phyloP scores from a whole-genome alignment of 1,140 invertebrate genomes.

The Hylyphantes graminicola region DNA sequence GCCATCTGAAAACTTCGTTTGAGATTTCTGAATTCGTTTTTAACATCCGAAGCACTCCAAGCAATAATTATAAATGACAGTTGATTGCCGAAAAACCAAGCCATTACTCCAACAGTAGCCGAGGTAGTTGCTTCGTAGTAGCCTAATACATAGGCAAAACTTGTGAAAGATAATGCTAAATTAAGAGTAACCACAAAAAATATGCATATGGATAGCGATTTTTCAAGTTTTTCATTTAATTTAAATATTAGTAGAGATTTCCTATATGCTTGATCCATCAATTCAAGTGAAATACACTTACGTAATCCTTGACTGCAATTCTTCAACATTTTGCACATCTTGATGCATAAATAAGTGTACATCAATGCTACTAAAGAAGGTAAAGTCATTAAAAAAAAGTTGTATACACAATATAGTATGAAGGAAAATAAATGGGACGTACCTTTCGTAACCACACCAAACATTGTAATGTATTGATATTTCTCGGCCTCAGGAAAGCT shows the following conservation, averaged over 20 bases:
- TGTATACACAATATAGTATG: conserved; percentile 7
- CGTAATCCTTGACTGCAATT: not conserved
- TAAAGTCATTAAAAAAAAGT: conserved; percentile 15
- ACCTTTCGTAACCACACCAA: not conserved
- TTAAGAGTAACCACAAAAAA: conserved; percentile 23
- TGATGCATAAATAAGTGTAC: conserved; percentile 20
- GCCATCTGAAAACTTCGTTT: not conserved
- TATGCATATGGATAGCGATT: conserved; percentile 3
- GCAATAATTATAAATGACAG: conserved; percentile 19
- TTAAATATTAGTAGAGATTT: not conserved
- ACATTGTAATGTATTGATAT: conserved; percentile 5
- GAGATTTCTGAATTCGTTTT: not conserved
- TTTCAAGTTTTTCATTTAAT: conserved; percentile 17
- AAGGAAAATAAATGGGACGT: not conserved
- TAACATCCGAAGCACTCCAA: conserved; percentile 24
- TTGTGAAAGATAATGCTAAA: conserved; percentile 12
- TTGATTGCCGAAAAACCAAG: not conserved
- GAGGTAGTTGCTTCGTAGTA: not conserved
- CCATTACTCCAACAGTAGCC: not conserved
- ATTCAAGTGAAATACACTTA: not conserved
- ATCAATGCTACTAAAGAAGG: conserved; percentile 5
- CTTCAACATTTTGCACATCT: not conserved
- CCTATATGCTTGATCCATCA: not conserved
- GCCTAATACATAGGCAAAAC: conserved; percentile 30
- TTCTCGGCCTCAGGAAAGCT: not conserved